These are phyloP conservation scores for Thamnophis elegans DNA, from an alignment of 2,797 vertebrate genomes.

Conservation along the genomic window DNA sequence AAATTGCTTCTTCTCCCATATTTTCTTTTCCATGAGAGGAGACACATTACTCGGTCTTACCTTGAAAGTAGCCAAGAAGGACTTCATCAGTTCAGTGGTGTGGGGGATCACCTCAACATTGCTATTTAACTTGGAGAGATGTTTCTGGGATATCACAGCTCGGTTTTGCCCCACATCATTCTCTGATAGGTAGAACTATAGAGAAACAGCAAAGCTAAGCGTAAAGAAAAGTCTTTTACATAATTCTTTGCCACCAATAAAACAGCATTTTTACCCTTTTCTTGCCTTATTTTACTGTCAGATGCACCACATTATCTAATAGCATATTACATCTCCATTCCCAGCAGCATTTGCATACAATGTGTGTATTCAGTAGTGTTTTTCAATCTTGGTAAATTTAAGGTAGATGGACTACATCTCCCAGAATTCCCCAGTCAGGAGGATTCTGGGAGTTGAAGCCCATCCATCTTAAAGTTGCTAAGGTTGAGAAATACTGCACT, in stretches of 20 bases:
- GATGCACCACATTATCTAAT: neutral
- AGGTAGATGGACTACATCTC: neutral
- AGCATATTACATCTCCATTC: neutral
- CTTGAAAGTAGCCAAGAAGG: constrained; percentile 77
- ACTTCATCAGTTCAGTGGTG: constrained; percentile 65
- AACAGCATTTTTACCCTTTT: neutral
- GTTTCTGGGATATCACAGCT: constrained; percentile 71
- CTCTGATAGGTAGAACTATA: constrained; percentile 83
- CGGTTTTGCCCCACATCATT: constrained; percentile 75
- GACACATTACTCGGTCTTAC: constrained; percentile 53
- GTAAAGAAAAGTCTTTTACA: neutral
- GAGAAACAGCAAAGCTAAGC: neutral
- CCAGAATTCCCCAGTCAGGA: neutral
- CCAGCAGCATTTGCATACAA: neutral
- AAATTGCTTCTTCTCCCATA: neutral
- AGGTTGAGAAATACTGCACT: neutral
- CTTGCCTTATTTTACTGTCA: neutral
- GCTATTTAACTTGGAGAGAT: constrained; percentile 77
- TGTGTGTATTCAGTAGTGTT: neutral
- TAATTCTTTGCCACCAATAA: neutral
- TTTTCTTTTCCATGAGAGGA: neutral
- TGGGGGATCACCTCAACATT: constrained; percentile 68
- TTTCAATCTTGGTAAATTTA: neutral
- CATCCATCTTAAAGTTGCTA: neutral
- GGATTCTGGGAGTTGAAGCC: neutral